Evolutionary conservation across 1,140 invertebrate species (phyloP).

Genomic region (Melanaphis sacchari): DNA sequence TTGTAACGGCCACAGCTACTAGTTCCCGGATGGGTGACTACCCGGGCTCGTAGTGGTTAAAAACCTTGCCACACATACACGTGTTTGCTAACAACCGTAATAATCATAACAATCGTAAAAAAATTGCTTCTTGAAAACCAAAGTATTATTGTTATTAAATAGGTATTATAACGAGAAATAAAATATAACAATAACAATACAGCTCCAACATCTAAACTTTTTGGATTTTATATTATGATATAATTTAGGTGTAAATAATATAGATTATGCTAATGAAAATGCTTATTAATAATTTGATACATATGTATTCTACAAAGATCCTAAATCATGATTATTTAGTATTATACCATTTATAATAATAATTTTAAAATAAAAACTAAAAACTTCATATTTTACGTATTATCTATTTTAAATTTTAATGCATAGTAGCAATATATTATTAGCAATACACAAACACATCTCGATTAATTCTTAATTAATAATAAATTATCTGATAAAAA

Average conservation of each 20-base stretch:
- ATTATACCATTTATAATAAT: not conserved
- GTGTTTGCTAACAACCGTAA: too few species aligned
- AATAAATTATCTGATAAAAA: not conserved
- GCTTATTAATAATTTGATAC: too few species aligned
- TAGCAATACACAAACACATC: not conserved
- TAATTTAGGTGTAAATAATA: too few species aligned
- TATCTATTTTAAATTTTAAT: not conserved
- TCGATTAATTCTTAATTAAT: not conserved
- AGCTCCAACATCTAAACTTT: not conserved
- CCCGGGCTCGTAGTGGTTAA: too few species aligned
- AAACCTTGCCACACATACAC: too few species aligned
- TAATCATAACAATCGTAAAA: too few species aligned
- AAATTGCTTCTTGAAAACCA: not conserved
- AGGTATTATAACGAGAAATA: not conserved
- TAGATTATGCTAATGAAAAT: too few species aligned
- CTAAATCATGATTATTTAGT: too few species aligned
- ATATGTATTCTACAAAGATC: too few species aligned
- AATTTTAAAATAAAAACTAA: not conserved
- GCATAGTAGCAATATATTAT: not conserved
- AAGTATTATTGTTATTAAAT: not conserved
- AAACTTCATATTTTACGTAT: not conserved
- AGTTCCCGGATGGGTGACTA: too few species aligned
- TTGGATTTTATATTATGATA: too few species aligned
- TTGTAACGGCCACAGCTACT: too few species aligned
- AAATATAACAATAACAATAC: not conserved